Evolutionary conservation across 2,888 invertebrate genomes (phyloP).

Genomic region (Polyommatus iphigenia): DNA sequence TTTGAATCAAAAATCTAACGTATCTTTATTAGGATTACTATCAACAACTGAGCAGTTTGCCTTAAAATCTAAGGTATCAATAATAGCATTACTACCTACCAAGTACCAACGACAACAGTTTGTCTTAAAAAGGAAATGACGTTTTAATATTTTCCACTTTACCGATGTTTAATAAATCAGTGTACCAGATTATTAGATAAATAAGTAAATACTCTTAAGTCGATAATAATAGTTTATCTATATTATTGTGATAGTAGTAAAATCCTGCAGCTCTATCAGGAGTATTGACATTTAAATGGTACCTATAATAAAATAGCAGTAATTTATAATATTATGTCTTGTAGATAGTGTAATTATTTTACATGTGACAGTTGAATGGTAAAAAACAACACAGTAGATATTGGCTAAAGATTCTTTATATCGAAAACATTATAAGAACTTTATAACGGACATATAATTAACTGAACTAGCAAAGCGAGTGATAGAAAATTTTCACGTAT

Average conservation of each 20-base stretch:
- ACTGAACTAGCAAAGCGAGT: too few species aligned
- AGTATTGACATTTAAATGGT: not conserved
- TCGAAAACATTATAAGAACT: too few species aligned
- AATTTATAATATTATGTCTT: not conserved
- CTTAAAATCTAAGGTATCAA: not conserved
- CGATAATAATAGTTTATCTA: conserved; percentile 2
- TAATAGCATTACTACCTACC: too few species aligned
- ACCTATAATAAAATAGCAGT: not conserved
- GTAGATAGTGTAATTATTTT: not conserved
- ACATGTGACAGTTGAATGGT: not conserved
- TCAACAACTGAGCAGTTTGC: too few species aligned
- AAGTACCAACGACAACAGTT: too few species aligned
- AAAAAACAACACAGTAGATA: not conserved
- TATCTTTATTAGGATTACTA: too few species aligned
- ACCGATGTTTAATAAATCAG: conserved; percentile 12
- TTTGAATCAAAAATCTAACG: too few species aligned
- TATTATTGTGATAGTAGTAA: not conserved
- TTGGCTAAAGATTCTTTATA: not conserved
- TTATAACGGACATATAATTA: too few species aligned
- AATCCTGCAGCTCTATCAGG: not conserved
- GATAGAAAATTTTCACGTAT: too few species aligned
- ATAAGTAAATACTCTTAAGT: conserved; percentile 5
- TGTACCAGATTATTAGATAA: not conserved
- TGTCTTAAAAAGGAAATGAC: not conserved
- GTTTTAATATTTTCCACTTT: not conserved